Evolutionary conservation across 2,888 invertebrate species (phyloP), one percentile per base, ranked within the genome.

Genomic region (Catocala sponsa): DNA sequence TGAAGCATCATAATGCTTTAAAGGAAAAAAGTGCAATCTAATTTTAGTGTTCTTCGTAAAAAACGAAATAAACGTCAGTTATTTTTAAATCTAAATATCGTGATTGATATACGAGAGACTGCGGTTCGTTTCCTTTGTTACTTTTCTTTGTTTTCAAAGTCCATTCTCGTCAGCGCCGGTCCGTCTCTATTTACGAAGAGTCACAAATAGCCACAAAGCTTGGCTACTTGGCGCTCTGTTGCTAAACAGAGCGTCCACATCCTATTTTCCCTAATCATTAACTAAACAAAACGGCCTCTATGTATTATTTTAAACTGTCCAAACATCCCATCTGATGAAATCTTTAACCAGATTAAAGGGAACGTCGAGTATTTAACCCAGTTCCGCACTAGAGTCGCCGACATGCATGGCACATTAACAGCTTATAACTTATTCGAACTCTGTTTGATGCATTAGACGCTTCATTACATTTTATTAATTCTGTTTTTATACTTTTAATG

Each of bases 261-360:
- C 61, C 65, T 57, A 59, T 63, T 62, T 65, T 41, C 55, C 15
- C 32, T 53, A 50, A 58, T 44, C 50, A 44, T 41, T 53, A 62
- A 60, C 44, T 51, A 55, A 44, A 55, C 57, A 55, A 60, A 69
- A 59, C 50, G 51, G 68, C 62, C 44, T 52, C n/a, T 35, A 59
- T 65, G 55, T 71, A 67, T 68, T 72, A 63, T 63, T 64, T 51
- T 35, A 54, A 43, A 54, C 51, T n/a, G 49, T 49, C 53, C 56
- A 70, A 72, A 73, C 74, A 55, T 76, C 76, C 68, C 32, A 55
- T 32, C 42, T 78, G 69, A 68, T 52, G 78, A 66, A 74, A 74
- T 59, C 46, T 46, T 59, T 50, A 63, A 60, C 58, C 43, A 55
- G 65, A 61, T 73, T 53, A 67, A 70, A 63, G 61, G 49, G 58